Percentiles rank a stretch among this genome's conserved stretches.
Conservation (phyloP, 2,113 vertebrate species). For the Xiphorhynchus elegans region DNA sequence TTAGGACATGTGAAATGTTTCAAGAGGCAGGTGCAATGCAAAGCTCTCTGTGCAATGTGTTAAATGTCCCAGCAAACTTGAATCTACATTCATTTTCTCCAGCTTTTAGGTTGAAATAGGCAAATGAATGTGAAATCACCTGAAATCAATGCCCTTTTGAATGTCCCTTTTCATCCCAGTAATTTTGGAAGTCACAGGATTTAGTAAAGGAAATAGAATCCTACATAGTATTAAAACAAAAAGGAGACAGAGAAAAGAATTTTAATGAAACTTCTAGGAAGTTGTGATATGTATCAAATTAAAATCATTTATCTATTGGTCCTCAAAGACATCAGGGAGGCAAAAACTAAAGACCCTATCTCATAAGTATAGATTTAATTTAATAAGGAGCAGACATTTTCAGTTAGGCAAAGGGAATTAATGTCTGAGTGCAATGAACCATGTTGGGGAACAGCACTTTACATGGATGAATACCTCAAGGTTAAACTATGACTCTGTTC, state of each 20-base stretch:
- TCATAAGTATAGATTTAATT: neutral
- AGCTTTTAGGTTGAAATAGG: neutral
- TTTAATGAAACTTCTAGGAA: neutral
- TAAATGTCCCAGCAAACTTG: neutral
- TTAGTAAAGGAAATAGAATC: neutral
- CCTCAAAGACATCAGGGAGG: neutral
- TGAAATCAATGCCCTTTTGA: neutral
- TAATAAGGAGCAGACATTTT: neutral
- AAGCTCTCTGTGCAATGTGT: neutral
- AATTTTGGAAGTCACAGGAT: neutral
- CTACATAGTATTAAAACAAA: neutral
- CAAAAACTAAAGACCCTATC: neutral
- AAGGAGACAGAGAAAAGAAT: neutral
- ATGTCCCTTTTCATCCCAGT: neutral
- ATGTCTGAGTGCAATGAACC: neutral
- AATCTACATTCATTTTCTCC: neutral
- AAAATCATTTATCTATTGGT: neutral
- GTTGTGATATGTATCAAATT: neutral
- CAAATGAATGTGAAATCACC: neutral
- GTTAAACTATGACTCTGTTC: neutral
- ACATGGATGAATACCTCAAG: neutral
- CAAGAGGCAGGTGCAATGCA: neutral
- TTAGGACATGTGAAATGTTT: neutral
- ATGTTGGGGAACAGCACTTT: rapidly evolving
- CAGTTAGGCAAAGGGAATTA: neutral